A percentile compares a stretch with the other conserved stretches of the same genome.
Conservation (phyloP, 2,797 vertebrate species). For the Erithacus rubecula region DNA sequence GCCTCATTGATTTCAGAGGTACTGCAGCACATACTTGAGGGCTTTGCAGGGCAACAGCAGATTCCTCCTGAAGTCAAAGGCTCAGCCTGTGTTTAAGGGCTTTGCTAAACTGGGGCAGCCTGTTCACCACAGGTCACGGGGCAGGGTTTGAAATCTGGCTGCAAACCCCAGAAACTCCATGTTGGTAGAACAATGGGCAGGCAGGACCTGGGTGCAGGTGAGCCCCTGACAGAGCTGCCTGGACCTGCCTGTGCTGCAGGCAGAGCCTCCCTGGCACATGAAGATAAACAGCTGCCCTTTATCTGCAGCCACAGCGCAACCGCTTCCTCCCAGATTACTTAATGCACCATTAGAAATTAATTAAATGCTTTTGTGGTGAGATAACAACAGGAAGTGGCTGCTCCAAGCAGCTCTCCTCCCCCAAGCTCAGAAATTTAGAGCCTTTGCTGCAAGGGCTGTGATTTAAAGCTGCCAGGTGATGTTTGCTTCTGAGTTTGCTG, state of each 20-base stretch:
- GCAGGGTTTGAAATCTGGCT: not conserved
- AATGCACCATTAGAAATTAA: slow-evolving; percentile 58
- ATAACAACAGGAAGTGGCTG: slow-evolving; percentile 49
- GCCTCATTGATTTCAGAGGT: slow-evolving; percentile 8
- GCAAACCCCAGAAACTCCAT: not conserved
- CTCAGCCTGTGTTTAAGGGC: not conserved
- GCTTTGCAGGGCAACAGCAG: not conserved
- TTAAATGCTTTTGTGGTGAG: slow-evolving; percentile 62
- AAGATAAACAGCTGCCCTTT: slow-evolving; percentile 49
- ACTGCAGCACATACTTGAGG: not conserved
- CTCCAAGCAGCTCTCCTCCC: slow-evolving; percentile 29
- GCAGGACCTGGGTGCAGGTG: not conserved
- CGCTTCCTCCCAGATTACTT: slow-evolving; percentile 33
- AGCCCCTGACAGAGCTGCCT: not conserved
- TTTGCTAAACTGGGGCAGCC: not conserved
- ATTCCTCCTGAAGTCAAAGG: slow-evolving; percentile 2
- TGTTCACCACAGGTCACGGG: not conserved
- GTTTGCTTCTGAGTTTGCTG: not conserved
- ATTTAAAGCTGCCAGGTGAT: slow-evolving; percentile 37
- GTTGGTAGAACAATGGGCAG: not conserved
- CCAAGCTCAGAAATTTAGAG: not conserved
- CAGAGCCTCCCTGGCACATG: not conserved
- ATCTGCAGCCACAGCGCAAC: slow-evolving; percentile 43
- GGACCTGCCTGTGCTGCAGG: not conserved
- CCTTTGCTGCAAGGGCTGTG: not conserved